Conservation (phyloP, 2,113 vertebrate species). For the Motacilla tschutschensis region DNA sequence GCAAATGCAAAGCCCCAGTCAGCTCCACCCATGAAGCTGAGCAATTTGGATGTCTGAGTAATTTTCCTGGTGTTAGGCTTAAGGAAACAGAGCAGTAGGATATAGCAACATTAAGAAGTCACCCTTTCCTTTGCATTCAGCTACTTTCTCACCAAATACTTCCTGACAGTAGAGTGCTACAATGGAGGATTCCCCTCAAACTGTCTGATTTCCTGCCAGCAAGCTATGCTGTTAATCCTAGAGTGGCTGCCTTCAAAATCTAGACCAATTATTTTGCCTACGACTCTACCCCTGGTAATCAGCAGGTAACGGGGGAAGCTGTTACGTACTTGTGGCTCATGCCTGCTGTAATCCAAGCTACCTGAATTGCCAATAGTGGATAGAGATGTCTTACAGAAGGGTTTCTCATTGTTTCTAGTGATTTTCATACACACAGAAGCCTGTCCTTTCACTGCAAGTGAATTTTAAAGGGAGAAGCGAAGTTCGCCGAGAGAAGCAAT, state of each 20-base stretch:
- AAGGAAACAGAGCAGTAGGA: neutral
- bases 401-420: neutral
- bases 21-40: neutral
- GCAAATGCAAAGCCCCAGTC: neutral
- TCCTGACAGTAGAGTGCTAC: neutral
- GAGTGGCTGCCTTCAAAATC: neutral
- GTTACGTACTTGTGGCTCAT: neutral
- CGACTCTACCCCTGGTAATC: neutral
- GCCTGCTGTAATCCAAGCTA: neutral
- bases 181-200: neutral
- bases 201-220: neutral
- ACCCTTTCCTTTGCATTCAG: neutral
- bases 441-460: neutral
- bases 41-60: neutral
- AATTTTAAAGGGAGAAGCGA: neutral
- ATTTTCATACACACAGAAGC: neutral
- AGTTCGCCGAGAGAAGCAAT: neutral
- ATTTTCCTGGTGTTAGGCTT: neutral
- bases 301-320: neutral
- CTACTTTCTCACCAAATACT: neutral
- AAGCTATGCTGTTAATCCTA: neutral
- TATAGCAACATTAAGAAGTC: neutral
- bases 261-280: neutral
- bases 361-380: neutral
- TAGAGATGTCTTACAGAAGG: neutral